Evolutionary conservation across 2,113 vertebrate genomes (phyloP).

Genomic region (Anolis sagrei): DNA sequence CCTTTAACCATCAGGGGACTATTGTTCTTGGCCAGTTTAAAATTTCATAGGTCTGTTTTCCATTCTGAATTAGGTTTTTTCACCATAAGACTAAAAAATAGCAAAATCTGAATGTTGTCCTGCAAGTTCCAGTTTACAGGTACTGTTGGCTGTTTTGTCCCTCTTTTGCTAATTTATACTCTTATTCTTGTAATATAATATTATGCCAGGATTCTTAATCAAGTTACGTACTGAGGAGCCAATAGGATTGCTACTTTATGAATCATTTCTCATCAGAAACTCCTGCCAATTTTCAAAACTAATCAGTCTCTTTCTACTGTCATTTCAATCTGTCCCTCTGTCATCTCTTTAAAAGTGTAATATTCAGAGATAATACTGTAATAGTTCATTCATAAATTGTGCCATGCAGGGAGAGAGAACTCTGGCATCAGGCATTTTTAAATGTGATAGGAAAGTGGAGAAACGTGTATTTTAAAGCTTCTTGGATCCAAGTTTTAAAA

Average conservation of each 20-base stretch:
- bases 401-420: too few species aligned
- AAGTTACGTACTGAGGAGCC: conserved; percentile 19
- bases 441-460: too few species aligned
- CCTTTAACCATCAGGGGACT: not conserved
- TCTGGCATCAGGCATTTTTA: too few species aligned
- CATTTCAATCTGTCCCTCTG: conserved; percentile 8
- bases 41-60: not conserved
- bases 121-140: not conserved
- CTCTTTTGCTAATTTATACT: not conserved
- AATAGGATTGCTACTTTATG: conserved; percentile 24
- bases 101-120: not conserved
- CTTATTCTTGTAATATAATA: not conserved
- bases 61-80: not conserved
- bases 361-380: too few species aligned
- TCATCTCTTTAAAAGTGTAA: not conserved
- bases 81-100: not conserved
- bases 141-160: not conserved
- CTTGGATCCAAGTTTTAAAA: too few species aligned
- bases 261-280: too few species aligned
- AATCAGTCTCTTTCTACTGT: conserved; percentile 28
- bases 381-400: too few species aligned
- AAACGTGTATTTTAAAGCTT: too few species aligned
- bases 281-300: too few species aligned
- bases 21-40: not conserved
- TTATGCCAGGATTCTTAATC: conserved; percentile 24